phyloP scores from a whole-genome alignment of 2,797 vertebrate species.

The Anguilla anguilla region DNA sequence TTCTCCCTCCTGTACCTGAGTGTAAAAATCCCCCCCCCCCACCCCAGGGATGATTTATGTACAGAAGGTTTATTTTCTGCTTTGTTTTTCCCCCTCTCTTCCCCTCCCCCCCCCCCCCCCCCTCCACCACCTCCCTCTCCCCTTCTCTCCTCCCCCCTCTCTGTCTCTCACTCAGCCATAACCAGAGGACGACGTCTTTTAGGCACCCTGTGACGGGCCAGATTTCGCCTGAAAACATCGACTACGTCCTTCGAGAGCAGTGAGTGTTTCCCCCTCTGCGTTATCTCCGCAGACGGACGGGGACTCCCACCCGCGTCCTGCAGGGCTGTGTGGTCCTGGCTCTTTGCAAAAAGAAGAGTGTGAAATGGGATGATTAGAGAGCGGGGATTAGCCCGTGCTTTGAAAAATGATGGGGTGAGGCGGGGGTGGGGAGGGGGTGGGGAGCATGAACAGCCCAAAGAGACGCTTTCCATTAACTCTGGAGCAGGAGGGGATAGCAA shows the following conservation, averaged over 20 bases:
- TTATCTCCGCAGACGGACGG: neutral
- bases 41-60: constrained; percentile 43
- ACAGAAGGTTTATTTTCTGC: constrained; percentile 27
- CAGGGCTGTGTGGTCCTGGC: neutral
- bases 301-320: neutral
- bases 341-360: neutral
- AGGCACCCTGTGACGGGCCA: constrained; percentile 94
- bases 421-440: constrained; percentile 3
- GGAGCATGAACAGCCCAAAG: neutral
- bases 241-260: constrained; percentile 92
- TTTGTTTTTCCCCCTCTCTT: neutral
- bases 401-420: neutral
- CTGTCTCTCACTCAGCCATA: constrained; percentile 81
- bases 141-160: constrained; percentile 32
- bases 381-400: neutral
- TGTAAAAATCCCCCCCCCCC: constrained; percentile 16
- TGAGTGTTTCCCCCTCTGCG: constrained; percentile 71
- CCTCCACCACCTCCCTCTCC: neutral
- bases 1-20: constrained; percentile 22
- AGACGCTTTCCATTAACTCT: constrained; percentile 36
- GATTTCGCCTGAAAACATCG: constrained; percentile 93
- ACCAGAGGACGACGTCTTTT: constrained; percentile 89
- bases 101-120: neutral
- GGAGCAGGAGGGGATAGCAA: constrained; percentile 34
- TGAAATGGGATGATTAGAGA: neutral